Base-by-base conservation (phyloP, 2,113 vertebrate genomes). In the Carassius gibelio region DNA sequence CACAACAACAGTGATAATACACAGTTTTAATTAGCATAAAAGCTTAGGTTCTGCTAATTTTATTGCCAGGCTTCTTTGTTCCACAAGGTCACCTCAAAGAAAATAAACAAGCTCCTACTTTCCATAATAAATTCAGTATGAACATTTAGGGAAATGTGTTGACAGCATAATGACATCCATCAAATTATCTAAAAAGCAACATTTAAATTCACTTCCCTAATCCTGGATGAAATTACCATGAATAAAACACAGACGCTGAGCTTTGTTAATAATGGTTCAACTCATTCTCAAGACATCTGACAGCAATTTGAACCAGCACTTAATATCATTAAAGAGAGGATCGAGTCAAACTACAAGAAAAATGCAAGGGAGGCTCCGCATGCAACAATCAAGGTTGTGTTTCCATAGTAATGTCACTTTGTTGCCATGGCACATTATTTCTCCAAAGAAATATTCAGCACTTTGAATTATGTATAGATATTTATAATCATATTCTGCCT, bases 331-430 rank as follows among this genome's bases (percentile, higher is more conserved):
- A 38, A 71, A 75, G 5, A 50, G 8, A 21, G 26, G 50, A 77
- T 77, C 3, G 3, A 76, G 74, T 52, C n/a, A 76, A 76, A 76
- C 69, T 72, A 75, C n/a, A 26, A 8, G 23, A 57, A 75, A 21
- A 26, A 19, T 17, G 42, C 55, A 80, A 85, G 74, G 81, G n/a
- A 26, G 38, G 62, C 42, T 36, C 52, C 75, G 48, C 75, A 45
- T 69, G 75, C 76, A 71, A 42, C 34, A 23, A 62, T 57, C 75
- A 83, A 83, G 86, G 66, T 61, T 88, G 84, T 75, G 90, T 91
- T 91, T 88, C 90, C 89, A 90, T 90, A 89, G 89, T 86, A 89
- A 91, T 88, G 34, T 42, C 69, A 55, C 74, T 85, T 80, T 26
- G 89, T 90, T 91, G 86, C 89, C 84, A 89, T 89, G 90, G 82